These are phyloP conservation scores for Hippocampus mohnikei DNA, from an alignment of 2,113 vertebrate genomes.

Conservation along the genomic window DNA sequence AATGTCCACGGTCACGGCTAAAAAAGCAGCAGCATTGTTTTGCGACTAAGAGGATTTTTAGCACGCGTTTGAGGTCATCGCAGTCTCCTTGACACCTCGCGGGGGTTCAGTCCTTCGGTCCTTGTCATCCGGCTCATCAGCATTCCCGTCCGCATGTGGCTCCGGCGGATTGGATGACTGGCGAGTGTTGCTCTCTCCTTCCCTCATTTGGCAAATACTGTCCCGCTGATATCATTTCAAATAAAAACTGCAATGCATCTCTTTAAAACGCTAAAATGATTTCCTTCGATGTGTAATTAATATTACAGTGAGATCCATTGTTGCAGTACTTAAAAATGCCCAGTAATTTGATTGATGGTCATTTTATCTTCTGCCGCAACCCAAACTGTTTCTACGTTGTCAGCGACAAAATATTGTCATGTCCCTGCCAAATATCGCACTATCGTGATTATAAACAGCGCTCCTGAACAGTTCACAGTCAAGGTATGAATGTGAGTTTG, in stretches of 20 bases:
- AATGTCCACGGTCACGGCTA: neutral
- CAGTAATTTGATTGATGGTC: neutral
- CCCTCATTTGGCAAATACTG: no score
- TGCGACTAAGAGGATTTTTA: conserved; percentile 7
- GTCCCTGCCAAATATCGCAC: neutral
- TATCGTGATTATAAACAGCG: neutral
- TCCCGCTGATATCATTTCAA: neutral
- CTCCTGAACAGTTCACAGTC: neutral
- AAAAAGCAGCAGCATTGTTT: conserved; percentile 10
- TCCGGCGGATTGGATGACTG: conserved; percentile 18
- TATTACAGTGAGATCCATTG: neutral
- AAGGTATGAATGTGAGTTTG: no score
- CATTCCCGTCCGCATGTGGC: conserved; percentile 28
- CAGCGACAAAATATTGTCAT: neutral
- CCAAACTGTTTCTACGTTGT: neutral
- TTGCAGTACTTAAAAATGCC: no score
- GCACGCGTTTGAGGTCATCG: conserved; percentile 19
- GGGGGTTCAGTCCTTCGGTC: conserved; percentile 4
- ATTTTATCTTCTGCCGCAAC: neutral
- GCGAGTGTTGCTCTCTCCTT: conserved; percentile 4
- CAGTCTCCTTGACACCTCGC: conserved; percentile 49
- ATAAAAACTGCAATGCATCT: neutral
- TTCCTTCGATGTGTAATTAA: neutral
- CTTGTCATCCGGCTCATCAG: conserved; percentile 30
- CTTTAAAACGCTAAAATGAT: no score